phyloP scores from a whole-genome alignment of 37 sponge, comb jelly and placozoan genomes.

The Bolinopsis microptera region DNA sequence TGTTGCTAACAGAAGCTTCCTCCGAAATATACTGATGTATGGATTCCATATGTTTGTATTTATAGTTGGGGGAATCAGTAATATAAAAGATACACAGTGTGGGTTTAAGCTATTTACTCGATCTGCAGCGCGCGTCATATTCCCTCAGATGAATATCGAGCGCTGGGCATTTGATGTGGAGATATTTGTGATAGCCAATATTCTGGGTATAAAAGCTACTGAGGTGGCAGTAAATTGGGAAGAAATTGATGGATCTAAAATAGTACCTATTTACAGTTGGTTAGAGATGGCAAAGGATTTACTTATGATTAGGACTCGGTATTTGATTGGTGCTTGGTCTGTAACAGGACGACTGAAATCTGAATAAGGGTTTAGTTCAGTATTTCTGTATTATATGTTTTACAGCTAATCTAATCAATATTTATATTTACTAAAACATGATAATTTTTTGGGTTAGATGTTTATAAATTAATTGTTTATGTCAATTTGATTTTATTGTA shows the following conservation, averaged over 20 bases:
- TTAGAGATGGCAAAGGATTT: slow-evolving; percentile 94
- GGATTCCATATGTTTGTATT: slow-evolving; percentile 91
- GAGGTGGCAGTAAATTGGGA: slow-evolving; percentile 99
- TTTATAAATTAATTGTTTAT: too few species aligned
- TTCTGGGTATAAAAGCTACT: slow-evolving; percentile 79
- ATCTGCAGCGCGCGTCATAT: slow-evolving; percentile 76
- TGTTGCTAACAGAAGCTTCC: slow-evolving; percentile 85
- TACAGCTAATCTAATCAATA: too few species aligned
- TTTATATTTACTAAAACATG: too few species aligned
- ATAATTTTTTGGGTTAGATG: too few species aligned
- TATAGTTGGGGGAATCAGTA: slow-evolving; percentile 80
- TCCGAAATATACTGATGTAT: slow-evolving; percentile 93
- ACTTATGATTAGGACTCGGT: slow-evolving; percentile 53
- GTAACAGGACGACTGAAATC: background rate
- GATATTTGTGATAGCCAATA: slow-evolving; percentile 86
- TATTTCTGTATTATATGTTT: too few species aligned
- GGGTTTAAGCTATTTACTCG: slow-evolving; percentile 96
- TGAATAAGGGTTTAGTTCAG: too few species aligned
- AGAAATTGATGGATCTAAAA: slow-evolving; percentile 96
- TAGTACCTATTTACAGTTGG: slow-evolving; percentile 93
- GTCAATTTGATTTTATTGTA: too few species aligned
- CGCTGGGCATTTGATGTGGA: slow-evolving; percentile 99
- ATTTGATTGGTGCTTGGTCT: slow-evolving; percentile 62
- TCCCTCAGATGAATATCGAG: slow-evolving; percentile 82
- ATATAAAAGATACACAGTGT: slow-evolving; percentile 96